Percentiles rank a stretch among this genome's conserved stretches.
Evolutionary conservation across 2,113 vertebrate species (phyloP).

Genomic region (Cnemophilus loriae): DNA sequence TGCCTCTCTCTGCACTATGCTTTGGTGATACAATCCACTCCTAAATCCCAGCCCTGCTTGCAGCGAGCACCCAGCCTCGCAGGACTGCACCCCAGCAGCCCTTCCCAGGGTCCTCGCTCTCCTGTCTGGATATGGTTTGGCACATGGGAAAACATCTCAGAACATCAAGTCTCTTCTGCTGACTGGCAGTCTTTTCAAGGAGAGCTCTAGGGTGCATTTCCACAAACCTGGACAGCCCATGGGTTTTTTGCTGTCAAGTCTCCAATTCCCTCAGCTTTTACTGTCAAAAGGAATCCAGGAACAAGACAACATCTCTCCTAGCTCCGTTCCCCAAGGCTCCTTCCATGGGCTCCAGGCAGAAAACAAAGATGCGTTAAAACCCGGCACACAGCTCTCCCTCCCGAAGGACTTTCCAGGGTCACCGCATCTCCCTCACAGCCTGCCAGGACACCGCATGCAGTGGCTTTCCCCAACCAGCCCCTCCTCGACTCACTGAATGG

Average conservation of each 20-base stretch:
- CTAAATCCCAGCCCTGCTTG: neutral
- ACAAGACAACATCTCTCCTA: conserved; percentile 19
- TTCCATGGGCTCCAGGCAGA: neutral
- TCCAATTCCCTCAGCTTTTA: conserved; percentile 57
- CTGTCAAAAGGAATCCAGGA: conserved; percentile 54
- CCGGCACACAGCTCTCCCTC: neutral
- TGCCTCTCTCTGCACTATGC: neutral
- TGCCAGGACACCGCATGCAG: neutral
- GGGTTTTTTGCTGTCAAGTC: conserved; percentile 40
- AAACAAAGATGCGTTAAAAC: conserved; percentile 22
- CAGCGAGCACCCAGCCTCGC: fast-evolving
- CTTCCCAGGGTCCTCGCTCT: neutral
- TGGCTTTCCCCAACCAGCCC: neutral
- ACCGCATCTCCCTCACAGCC: neutral
- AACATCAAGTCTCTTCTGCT: neutral
- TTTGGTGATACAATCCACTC: neutral
- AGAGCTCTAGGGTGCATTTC: conserved; percentile 14
- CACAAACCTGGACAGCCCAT: conserved; percentile 41
- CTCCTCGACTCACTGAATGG: neutral
- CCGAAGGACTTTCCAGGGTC: neutral
- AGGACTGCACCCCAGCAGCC: neutral
- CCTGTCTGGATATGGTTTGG: neutral
- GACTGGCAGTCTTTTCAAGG: conserved; percentile 36
- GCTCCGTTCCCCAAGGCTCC: neutral
- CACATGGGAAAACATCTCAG: neutral